Evolutionary conservation across 1,140 invertebrate species (phyloP), one percentile per base, ranked within the genome.

Genomic region (Brachionus angularis): DNA sequence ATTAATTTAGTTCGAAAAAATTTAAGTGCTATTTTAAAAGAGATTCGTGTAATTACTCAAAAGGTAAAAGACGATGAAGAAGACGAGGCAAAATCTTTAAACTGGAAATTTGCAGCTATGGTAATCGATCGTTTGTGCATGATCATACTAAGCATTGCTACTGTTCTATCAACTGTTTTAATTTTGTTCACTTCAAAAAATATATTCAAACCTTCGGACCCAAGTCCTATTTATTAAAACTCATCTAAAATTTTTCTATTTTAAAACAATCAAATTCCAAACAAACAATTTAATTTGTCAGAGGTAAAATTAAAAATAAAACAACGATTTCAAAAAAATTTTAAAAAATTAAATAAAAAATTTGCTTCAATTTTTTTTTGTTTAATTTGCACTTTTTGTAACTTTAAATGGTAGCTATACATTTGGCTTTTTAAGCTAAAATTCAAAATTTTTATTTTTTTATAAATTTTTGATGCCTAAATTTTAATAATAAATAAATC

Each of bases 41-140:
- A 98, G 85, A 86, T 98, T 76, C 88, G 91, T 83, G 95, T 95
- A 82, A 96, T 98, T 77, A 83, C 82, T 2, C 64, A 75, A 16
- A 81, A 80, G 74, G 75, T 83, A 47, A 76, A 78, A 69, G 76
- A 81, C 61, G 82, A 84, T 39, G 82, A 83, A 39, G 78, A 79
- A 44, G 81, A 83, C 18, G 76, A 76, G 3, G 77, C 78, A 21
- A 74, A 79, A 16, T 76, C 78, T 10, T 78, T 78, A 79, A 95
- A 98, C 85, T 99, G 96, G 95, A 96, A 96, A 85, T 98, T 98
- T 85, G 96, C 96, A 79, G 95, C 94, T 81, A 97, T 97, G 92
- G 95, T 98, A 82, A 92, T 98, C 81, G 95, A 98, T 86, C 88
- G 94, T 85, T 87, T 96, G 85, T 96, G 93, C 87, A 90, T 96